These are phyloP conservation scores for Turdus rufiventris DNA, from an alignment of 2,113 vertebrate species.

Conservation along the genomic window DNA sequence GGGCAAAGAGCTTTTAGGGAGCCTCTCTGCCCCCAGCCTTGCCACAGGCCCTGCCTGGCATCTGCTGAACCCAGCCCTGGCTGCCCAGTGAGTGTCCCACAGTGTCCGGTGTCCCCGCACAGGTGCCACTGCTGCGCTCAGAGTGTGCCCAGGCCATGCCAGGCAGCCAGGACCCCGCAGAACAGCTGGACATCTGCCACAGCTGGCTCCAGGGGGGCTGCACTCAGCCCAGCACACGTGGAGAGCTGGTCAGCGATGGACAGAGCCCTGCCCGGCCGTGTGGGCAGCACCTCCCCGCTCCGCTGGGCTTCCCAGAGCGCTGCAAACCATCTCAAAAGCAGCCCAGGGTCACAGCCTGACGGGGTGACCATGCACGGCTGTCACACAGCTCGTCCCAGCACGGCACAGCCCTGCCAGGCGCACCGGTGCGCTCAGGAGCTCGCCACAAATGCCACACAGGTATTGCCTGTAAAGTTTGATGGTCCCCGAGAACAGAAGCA, in stretches of 20 bases:
- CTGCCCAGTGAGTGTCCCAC: fast-evolving
- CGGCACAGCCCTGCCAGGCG: background rate
- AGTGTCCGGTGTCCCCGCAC: background rate
- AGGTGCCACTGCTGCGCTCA: background rate
- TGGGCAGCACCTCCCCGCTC: background rate
- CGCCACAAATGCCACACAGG: background rate
- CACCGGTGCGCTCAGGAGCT: background rate
- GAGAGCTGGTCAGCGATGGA: background rate
- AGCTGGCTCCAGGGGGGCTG: background rate
- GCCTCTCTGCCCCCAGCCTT: no score
- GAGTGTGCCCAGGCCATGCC: background rate
- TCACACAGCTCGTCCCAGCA: background rate
- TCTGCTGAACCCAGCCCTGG: background rate
- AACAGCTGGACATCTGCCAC: background rate
- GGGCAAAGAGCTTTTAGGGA: fast-evolving
- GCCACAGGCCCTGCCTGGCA: background rate
- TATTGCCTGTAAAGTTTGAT: fast-evolving
- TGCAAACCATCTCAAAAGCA: background rate
- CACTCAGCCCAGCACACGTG: fast-evolving
- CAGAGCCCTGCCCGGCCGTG: fast-evolving
- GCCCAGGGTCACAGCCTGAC: background rate
- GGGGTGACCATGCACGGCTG: background rate
- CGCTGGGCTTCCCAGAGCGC: background rate
- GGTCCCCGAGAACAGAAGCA: no score
- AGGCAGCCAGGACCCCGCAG: background rate